Evolutionary conservation across 2,113 vertebrate genomes (phyloP), one percentile per base, ranked within the genome.

Genomic region (Chloropsis hardwickii): DNA sequence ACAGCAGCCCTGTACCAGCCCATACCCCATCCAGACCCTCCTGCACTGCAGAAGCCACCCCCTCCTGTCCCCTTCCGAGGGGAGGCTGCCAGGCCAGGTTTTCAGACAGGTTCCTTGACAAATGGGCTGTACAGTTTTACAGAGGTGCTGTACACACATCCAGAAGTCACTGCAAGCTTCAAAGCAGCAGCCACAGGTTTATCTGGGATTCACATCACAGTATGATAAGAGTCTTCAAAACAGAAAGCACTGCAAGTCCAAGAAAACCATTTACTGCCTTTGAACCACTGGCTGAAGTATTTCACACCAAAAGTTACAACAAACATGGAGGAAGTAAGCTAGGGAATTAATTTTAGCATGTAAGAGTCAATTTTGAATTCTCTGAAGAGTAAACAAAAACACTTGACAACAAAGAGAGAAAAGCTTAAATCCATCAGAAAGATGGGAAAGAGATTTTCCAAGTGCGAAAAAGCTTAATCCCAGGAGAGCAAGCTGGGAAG

Each of bases 291-390:
- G 25, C n/a, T 67, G 45, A 81, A 48, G 15, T 6, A 53, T 53
- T 87, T 91, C 51, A 88, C 66, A 85, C 33, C 45, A 72, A 48
- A 17, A 79, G 10, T 61, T 54, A 29, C 39, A 65, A 28, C 5
- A 76, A 58, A 33, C 13, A 16, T 0, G 5, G 1, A 21, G 5
- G 3, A 17, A 27, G 25, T 45, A 65, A 72, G 2, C 8, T 61
- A 14, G 9, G 42, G 57, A 81, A 91, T 47, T 74, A 5, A 58
- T 62, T 57, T 88, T 51, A 74, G 37, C 37, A 18, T 18, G 7
- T 20, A 12, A 44, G 7, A 76, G 7, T 21, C 19, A 19, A 35
- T 14, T 64, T 58, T 44, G 45, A 66, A 21, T 64, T 13, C 40
- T 70, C 13, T 11, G 20, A 51, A 15, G 31, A 61, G 12, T 42